Evolutionary conservation across 2,797 vertebrate genomes (phyloP), one percentile per base, ranked within the genome.

Genomic region (Leptatherina wallacei): DNA sequence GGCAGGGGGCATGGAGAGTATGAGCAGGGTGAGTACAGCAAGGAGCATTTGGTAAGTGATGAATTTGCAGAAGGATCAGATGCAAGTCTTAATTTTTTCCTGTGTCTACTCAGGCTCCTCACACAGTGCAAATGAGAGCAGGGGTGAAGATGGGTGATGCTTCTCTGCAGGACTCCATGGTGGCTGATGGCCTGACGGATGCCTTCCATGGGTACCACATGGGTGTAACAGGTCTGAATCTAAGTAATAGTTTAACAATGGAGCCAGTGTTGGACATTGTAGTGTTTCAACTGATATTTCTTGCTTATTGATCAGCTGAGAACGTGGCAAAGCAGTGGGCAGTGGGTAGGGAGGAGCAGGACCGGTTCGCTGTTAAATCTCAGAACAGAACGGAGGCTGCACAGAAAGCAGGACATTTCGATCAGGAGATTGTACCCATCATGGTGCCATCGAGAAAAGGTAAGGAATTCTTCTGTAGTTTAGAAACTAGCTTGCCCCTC

Each of bases 1-100:
- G 0, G 97, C 98, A 27, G 98, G 98, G 29, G 98, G 98, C 82
- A 99, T 99, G 98, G 98, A 99, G 82, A 98, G 88, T 42, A 99
- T 99, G 98, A 99, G 98, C 93, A 95, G 93, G 96, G 98, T 99
- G 84, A 82, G 91, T 64, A 18, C 0, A 3, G 0, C 66, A 11
- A 42, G 10, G 51, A 52, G 16, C 4, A 1, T n/a, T n/a, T 4
- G 3, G 35, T 29, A 35, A 22, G 38, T 7, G 64, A n/a, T 67
- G 9, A 36, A 51, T 27, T 12, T 47, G 3, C 6, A n/a, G 12
- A 58, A 14, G 1, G 2, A 49, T 63, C 57, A 27, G 22, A 54
- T 33, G 11, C 11, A 57, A 49, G n/a, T 35, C 10, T 63, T 40
- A 32, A 4, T 5, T 4, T 6, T 47, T 24, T 42, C 57, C 59